These are phyloP conservation scores for Pitta sordida DNA, from an alignment of 2,113 vertebrate species.

Conservation along the genomic window DNA sequence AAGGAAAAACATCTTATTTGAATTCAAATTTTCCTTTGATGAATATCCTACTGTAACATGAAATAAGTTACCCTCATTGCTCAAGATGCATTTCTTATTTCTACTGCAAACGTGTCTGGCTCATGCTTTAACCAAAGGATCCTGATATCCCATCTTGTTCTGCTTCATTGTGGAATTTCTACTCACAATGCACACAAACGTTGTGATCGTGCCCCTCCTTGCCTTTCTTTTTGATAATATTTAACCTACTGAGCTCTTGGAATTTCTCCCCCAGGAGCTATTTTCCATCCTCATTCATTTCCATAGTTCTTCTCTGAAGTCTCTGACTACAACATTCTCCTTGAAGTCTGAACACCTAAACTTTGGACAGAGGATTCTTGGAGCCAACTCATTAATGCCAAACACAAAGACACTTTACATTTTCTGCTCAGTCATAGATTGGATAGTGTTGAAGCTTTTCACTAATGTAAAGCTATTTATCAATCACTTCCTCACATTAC, in stretches of 20 bases:
- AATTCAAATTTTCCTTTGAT: not conserved
- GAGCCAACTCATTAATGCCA: not conserved
- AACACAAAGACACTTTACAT: not conserved
- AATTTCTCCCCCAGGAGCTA: not conserved
- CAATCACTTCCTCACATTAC: not conserved
- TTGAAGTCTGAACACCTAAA: not conserved
- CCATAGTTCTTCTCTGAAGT: not conserved
- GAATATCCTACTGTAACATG: not conserved
- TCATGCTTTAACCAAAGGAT: not conserved
- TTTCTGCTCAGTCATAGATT: not conserved
- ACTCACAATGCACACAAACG: not conserved
- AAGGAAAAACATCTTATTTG: not conserved
- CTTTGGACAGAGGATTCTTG: not conserved
- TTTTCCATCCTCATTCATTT: not conserved
- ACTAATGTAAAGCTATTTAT: not conserved
- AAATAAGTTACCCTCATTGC: not conserved
- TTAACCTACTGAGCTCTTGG: not conserved
- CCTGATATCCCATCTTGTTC: not conserved
- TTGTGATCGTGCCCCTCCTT: not conserved
- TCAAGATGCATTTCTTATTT: not conserved
- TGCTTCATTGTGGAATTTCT: not conserved
- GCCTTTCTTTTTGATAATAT: not conserved
- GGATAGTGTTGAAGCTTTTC: not conserved
- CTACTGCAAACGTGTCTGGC: not conserved
- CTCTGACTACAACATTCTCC: not conserved